Conservation (phyloP, 2,113 vertebrate species). For the Camelus dromedarius region DNA sequence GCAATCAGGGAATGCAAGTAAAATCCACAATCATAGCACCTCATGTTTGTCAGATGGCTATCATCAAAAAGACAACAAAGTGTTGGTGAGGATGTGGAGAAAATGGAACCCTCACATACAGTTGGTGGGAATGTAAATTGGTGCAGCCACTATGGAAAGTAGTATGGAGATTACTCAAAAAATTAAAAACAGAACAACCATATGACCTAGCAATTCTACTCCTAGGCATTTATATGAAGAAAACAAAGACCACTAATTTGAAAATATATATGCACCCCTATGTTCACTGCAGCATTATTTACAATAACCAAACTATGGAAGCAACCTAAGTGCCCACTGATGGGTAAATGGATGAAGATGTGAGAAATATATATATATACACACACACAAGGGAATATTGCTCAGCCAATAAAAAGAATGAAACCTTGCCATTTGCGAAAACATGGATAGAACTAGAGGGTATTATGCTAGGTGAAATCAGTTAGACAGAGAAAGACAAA, state of each 20-base stretch:
- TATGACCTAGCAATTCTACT: not conserved
- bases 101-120: not conserved
- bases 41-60: not conserved
- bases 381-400: not conserved
- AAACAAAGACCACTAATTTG: not conserved
- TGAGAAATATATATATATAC: too few species aligned
- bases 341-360: not conserved
- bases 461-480: not conserved
- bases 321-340: not conserved
- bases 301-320: not conserved
- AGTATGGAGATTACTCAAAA: not conserved
- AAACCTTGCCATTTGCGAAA: not conserved
- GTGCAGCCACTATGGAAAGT: not conserved
- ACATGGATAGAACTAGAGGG: not conserved
- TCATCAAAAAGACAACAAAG: not conserved
- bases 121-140: not conserved
- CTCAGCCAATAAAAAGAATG: not conserved
- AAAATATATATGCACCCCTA: not conserved
- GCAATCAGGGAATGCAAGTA: not conserved
- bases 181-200: not conserved
- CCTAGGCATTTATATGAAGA: not conserved
- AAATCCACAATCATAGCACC: not conserved
- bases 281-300: not conserved
- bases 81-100: rapidly evolving
- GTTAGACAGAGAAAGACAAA: not conserved